These are phyloP conservation scores for Spodoptera frugiperda DNA, from an alignment of 1,140 invertebrate species.

Conservation along the genomic window DNA sequence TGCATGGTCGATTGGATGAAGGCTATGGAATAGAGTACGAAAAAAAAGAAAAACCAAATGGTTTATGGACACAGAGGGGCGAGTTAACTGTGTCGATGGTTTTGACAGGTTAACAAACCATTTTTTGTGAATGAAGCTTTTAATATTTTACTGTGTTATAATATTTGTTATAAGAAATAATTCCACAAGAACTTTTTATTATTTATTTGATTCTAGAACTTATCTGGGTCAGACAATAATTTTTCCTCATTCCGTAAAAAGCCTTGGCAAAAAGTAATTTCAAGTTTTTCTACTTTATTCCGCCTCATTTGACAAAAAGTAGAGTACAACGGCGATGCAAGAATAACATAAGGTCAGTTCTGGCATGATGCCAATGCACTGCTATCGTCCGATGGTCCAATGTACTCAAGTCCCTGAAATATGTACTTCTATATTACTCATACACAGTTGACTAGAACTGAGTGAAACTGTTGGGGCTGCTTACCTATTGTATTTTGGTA, in stretches of 20 bases:
- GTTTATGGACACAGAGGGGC: neutral
- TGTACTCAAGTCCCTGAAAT: neutral
- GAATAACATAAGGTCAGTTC: conserved; percentile 26
- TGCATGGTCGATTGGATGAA: neutral
- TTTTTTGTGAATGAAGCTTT: too few species aligned
- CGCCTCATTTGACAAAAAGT: conserved; percentile 6
- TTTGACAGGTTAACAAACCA: neutral
- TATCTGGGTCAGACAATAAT: neutral
- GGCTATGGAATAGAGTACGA: neutral
- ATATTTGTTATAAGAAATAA: too few species aligned
- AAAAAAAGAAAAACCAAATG: neutral
- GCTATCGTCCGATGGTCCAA: conserved; percentile 15
- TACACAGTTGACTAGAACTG: neutral
- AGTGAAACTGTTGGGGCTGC: neutral
- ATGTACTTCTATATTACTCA: neutral
- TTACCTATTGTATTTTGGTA: neutral
- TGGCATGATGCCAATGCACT: conserved; percentile 36
- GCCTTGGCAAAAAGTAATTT: neutral
- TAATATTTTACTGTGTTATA: too few species aligned
- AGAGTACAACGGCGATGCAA: conserved; percentile 7
- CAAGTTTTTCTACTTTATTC: neutral
- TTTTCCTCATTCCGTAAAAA: neutral
- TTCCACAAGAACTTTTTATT: too few species aligned
- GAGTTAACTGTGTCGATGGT: neutral
- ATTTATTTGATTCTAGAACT: too few species aligned